Conservation (phyloP, 2,797 vertebrate genomes). For the Coranthus polyacanthus region DNA sequence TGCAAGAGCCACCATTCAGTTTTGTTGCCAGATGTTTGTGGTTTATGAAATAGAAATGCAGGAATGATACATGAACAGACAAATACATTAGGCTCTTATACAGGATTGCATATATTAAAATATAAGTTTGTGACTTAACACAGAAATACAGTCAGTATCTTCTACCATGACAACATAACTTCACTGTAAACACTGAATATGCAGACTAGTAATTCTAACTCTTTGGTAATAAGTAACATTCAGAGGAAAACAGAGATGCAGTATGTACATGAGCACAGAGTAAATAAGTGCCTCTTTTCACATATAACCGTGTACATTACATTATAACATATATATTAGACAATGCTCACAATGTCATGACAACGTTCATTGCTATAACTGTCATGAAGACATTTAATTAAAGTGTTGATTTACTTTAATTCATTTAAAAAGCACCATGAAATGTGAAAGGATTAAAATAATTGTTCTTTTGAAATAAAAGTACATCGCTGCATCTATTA, state of each 20-base stretch:
- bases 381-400: slow-evolving; percentile 1
- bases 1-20: background rate
- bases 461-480: slow-evolving; percentile 33
- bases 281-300: slow-evolving; percentile 17
- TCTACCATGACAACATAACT: slow-evolving; percentile 22
- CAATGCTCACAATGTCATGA: slow-evolving; percentile 1
- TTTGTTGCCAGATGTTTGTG: slow-evolving; percentile 19
- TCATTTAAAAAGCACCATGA: slow-evolving; percentile 40
- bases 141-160: slow-evolving; percentile 2
- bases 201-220: slow-evolving; percentile 21
- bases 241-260: slow-evolving; percentile 5
- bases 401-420: background rate
- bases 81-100: slow-evolving; percentile 31
- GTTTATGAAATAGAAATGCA: slow-evolving; percentile 44
- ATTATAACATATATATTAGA: slow-evolving; percentile 22
- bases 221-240: slow-evolving; percentile 60
- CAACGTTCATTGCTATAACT: background rate
- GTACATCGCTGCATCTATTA: slow-evolving; percentile 27
- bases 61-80: slow-evolving; percentile 28
- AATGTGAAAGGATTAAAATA: slow-evolving; percentile 2
- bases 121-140: slow-evolving; percentile 20
- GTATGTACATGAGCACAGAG: slow-evolving; percentile 26
- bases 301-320: slow-evolving; percentile 14
- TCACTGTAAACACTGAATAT: slow-evolving; percentile 47
- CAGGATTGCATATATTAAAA: slow-evolving; percentile 54